Conservation (phyloP, 1,140 invertebrate genomes). For the Pogonomyrmex californicus region DNA sequence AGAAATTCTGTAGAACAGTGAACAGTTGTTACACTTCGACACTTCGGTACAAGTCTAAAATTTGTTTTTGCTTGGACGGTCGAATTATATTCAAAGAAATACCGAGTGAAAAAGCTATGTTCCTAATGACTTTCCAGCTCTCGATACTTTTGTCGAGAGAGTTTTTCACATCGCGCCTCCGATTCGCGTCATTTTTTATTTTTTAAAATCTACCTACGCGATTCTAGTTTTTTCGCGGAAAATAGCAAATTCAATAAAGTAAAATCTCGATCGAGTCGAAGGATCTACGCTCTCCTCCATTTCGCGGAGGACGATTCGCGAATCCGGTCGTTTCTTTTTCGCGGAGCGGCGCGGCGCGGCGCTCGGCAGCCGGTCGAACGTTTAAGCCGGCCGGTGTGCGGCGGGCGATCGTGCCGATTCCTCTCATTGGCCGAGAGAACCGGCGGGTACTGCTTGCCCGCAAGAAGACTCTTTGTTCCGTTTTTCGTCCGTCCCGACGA, state of each 20-base stretch:
- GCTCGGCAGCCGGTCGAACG: conserved; percentile 69
- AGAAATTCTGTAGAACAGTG: no score
- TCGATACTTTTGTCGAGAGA: neutral
- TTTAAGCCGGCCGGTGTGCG: conserved; percentile 50
- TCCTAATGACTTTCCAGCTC: neutral
- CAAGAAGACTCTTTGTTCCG: conserved; percentile 77
- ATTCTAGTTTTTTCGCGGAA: neutral
- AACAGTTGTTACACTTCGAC: neutral
- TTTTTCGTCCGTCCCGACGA: conserved; percentile 73
- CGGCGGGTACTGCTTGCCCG: conserved; percentile 69
- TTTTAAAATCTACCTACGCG: no score
- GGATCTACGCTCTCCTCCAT: neutral
- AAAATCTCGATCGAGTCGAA: neutral
- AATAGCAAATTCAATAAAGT: neutral
- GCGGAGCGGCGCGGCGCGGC: conserved; percentile 66
- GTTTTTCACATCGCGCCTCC: neutral
- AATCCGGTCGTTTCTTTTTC: conserved; percentile 36
- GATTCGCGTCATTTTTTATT: no score
- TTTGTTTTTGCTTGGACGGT: neutral
- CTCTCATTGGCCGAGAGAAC: conserved; percentile 74
- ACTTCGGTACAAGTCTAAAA: neutral
- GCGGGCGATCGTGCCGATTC: conserved; percentile 74
- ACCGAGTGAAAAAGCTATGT: neutral
- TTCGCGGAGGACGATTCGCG: conserved; percentile 29
- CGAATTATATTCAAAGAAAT: neutral